These are phyloP conservation scores for Glareola pratincola DNA, from an alignment of 2,113 vertebrate genomes.

Conservation along the genomic window DNA sequence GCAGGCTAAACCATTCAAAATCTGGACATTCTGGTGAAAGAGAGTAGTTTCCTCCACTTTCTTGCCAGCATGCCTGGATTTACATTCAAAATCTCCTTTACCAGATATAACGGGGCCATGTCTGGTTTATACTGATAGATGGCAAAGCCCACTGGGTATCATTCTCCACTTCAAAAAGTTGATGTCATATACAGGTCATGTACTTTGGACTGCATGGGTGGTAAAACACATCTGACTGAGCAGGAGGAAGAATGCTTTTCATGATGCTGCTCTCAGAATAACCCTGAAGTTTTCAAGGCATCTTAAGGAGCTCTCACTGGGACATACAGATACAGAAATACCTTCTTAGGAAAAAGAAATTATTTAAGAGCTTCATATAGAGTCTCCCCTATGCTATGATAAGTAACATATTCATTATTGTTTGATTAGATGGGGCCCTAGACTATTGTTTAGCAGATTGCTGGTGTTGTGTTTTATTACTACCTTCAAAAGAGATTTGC, in stretches of 20 bases:
- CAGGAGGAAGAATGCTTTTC: neutral
- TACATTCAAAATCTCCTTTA: neutral
- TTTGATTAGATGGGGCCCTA: neutral
- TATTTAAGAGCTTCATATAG: neutral
- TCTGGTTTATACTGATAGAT: neutral
- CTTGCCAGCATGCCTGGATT: neutral
- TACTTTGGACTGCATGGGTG: neutral
- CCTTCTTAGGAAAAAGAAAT: neutral
- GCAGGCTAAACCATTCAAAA: neutral
- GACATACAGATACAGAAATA: neutral
- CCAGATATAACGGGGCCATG: neutral
- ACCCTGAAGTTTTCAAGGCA: neutral
- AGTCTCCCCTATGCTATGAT: neutral
- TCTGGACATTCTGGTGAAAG: neutral
- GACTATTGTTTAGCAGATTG: slow-evolving; percentile 5
- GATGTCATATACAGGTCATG: rapidly evolving
- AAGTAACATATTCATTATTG: neutral
- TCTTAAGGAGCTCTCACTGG: neutral
- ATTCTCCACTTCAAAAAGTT: neutral
- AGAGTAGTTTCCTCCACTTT: neutral
- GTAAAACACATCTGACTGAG: neutral
- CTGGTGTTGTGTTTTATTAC: neutral
- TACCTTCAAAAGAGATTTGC: neutral
- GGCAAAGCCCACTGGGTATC: neutral
- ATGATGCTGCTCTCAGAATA: neutral